Evolutionary conservation across 1,140 invertebrate species (phyloP).

Genomic region (Alviniconcha marisindica): DNA sequence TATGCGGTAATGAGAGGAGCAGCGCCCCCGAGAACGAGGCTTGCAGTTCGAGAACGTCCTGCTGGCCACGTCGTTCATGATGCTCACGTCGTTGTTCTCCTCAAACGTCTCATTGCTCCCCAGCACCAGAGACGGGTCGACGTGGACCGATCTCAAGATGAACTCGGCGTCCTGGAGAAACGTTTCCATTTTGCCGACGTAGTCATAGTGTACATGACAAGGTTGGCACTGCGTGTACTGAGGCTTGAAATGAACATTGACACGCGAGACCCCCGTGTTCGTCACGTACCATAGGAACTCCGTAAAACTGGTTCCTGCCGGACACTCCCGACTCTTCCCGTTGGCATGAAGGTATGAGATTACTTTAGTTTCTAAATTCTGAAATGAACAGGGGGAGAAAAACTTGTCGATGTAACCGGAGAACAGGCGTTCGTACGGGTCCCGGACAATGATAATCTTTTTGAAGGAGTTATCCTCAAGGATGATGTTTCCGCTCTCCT

Average conservation of each 20-base stretch:
- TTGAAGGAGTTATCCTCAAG: not conserved
- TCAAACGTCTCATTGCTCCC: not conserved
- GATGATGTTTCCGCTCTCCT: no score
- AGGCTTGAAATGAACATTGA: not conserved
- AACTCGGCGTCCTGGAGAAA: constrained; percentile 32
- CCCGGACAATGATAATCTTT: constrained; percentile 21
- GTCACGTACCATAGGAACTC: constrained; percentile 20
- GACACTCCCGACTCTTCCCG: not conserved
- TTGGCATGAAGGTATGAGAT: no score
- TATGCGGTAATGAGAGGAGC: not conserved
- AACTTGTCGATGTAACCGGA: constrained; percentile 34
- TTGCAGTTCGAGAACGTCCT: not conserved
- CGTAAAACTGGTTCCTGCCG: not conserved
- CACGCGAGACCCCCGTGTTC: not conserved
- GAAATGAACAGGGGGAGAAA: not conserved
- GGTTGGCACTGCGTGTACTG: not conserved
- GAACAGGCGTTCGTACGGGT: constrained; percentile 34
- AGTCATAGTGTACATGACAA: constrained; percentile 24
- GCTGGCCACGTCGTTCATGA: not conserved
- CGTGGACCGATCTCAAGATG: not conserved
- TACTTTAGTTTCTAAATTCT: no score
- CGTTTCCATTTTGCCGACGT: constrained; percentile 42
- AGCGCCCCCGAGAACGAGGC: no score
- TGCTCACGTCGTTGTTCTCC: constrained; percentile 4
- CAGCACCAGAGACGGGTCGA: not conserved